A percentile compares a stretch with the other conserved stretches of the same genome.
phyloP scores from a whole-genome alignment of 2,888 invertebrate genomes.

The Fissipunctia ypsillon region DNA sequence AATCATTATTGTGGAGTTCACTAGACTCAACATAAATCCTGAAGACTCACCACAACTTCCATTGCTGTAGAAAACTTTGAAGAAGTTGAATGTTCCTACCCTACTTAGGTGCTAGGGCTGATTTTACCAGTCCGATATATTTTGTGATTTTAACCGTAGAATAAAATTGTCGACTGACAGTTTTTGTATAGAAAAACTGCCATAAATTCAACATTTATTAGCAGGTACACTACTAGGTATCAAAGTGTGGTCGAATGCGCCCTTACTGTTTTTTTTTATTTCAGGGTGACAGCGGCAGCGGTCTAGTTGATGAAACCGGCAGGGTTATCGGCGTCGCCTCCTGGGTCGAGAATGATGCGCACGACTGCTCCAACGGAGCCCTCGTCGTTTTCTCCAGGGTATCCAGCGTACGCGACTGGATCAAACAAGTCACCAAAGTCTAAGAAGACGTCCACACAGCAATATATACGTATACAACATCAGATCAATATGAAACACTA shows the following conservation, averaged over 20 bases:
- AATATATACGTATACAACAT: slow-evolving; percentile 56
- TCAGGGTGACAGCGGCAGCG: slow-evolving; percentile 88
- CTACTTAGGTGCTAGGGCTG: neutral
- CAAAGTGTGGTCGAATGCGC: neutral
- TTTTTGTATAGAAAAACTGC: neutral
- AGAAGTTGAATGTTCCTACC: neutral
- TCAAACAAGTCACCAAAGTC: slow-evolving; percentile 77
- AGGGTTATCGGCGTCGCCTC: slow-evolving; percentile 84
- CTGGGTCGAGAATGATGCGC: slow-evolving; percentile 86
- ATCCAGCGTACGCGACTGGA: slow-evolving; percentile 81
- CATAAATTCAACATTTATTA: neutral
- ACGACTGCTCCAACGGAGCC: slow-evolving; percentile 80
- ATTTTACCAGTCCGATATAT: neutral
- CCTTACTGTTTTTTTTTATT: neutral
- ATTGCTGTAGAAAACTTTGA: neutral
- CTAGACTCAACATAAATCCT: neutral
- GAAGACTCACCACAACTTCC: neutral
- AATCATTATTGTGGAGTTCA: neutral
- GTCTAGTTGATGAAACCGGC: slow-evolving; percentile 79
- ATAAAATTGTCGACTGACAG: too few relatives aligned
- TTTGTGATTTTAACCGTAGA: neutral
- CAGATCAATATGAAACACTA: slow-evolving; percentile 55
- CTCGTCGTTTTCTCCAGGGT: slow-evolving; percentile 84
- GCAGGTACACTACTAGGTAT: neutral
- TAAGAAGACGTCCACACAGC: slow-evolving; percentile 58